Base-by-base conservation (phyloP, 1,140 invertebrate species). In the Camponotus vicinus region DNA sequence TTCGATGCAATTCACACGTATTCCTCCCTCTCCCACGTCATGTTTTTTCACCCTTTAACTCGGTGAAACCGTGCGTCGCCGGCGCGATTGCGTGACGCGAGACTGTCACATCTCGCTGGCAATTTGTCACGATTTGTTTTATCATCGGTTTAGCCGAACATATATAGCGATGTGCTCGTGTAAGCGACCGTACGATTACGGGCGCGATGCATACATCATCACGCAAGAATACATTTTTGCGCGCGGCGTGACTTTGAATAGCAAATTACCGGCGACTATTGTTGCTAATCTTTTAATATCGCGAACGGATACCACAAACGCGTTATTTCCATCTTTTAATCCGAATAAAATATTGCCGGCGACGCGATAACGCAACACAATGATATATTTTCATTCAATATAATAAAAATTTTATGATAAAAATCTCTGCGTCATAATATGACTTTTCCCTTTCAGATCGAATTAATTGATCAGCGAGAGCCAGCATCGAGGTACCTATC, bases 61-160 rank as follows among this genome's bases (percentile, higher is more conserved):
- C 69, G 55, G 55, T 34, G 55, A 82, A 45, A 27, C 37, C 40
- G 4, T 1, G 49, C 15, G 27, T 69, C 64, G 34, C 34, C 63
- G 42, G 21, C 34, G 55, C 67, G 73, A 73, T 77, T 77, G 82
- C 73, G 34, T 77, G 71, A 34, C 59, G 21, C 42, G 49, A 21
- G n/a, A 40, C 73, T 52, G 70, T 27, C 67, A 61, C 69, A 85
- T 85, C 82, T 85, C 82, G n/a, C 73, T 59, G 73, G 82, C 73
- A 85, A 85, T 85, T 78, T 78, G 73, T 85, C 82, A 85, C 75
- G 59, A 85, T 67, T 85, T 85, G 45, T 85, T 86, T 86, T 80
- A 86, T 86, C 76, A 80, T 59, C 49, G 52, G 59, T 79, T 80
- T 69, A 79, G 63, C 52, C 37, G 83, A 85, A 85, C 27, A 27